A percentile compares a stretch with the other conserved stretches of the same genome.
Evolutionary conservation across 2,888 invertebrate genomes (phyloP).

Genomic region (Drosophila silvestris): DNA sequence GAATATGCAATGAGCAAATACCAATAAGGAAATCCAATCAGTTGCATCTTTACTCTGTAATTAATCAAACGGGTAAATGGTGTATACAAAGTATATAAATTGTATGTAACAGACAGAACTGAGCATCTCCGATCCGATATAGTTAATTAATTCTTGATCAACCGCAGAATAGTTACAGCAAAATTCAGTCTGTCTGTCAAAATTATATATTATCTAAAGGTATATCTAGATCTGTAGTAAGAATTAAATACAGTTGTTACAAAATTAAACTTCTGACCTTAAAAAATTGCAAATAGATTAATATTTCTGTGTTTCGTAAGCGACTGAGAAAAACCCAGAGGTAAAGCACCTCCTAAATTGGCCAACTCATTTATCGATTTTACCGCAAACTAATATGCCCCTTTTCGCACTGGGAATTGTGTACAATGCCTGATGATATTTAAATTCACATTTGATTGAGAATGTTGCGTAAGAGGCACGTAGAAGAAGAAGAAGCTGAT

Average conservation of each 20-base stretch:
- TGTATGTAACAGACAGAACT: not conserved
- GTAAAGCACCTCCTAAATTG: not conserved
- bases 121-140: not conserved
- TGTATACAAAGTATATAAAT: not conserved
- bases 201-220: not conserved
- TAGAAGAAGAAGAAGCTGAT: not conserved
- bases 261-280: not conserved
- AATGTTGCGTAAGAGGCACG: not conserved
- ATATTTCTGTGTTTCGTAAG: no score
- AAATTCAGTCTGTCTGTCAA: not conserved
- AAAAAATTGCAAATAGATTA: not conserved
- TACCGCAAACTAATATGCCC: not conserved
- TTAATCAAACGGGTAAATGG: not conserved
- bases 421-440: not conserved
- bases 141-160: not conserved
- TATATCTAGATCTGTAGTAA: not conserved
- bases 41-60: not conserved
- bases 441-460: not conserved
- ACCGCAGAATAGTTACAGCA: not conserved
- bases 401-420: not conserved
- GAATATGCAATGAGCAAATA: not conserved
- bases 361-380: not conserved
- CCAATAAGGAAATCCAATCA: not conserved
- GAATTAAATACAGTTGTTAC: not conserved
- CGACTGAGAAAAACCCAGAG: not conserved